These are phyloP conservation scores for Cetonia aurata DNA, from an alignment of 2,888 invertebrate species.

Conservation along the genomic window DNA sequence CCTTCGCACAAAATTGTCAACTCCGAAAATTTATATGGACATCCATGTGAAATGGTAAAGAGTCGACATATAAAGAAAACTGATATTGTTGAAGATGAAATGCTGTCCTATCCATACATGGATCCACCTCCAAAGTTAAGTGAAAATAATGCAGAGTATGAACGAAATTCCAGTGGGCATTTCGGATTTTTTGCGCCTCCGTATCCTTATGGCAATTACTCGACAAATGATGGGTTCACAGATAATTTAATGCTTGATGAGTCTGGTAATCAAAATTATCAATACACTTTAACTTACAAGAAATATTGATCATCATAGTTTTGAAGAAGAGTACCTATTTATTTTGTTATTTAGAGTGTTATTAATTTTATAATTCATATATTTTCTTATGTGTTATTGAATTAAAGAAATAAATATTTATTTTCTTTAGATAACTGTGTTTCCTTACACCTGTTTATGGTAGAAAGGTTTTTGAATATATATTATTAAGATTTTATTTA, in stretches of 20 bases:
- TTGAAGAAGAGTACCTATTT: not conserved
- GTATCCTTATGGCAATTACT: conserved; percentile 18
- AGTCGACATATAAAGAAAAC: conserved; percentile 11
- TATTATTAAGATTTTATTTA: not conserved
- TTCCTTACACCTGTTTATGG: too few species aligned
- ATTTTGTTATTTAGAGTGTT: not conserved
- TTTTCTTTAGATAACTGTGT: conserved; percentile 10
- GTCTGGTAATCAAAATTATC: conserved; percentile 33
- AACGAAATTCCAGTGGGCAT: conserved; percentile 23
- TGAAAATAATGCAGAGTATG: conserved; percentile 24
- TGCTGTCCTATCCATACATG: conserved; percentile 34
- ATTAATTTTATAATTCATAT: conserved; percentile 6
- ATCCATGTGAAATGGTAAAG: conserved; percentile 6
- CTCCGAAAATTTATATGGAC: not conserved
- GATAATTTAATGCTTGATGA: conserved; percentile 39
- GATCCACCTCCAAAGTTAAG: conserved; percentile 32
- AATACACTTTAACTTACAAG: conserved; percentile 23
- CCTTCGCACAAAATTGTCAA: conserved; percentile 5
- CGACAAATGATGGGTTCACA: conserved; percentile 35
- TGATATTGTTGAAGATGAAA: conserved; percentile 34
- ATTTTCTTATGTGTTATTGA: not conserved
- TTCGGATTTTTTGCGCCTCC: conserved; percentile 28
- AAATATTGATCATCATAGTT: conserved; percentile 20
- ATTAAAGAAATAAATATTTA: conserved; percentile 7
- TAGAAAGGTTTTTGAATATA: too few species aligned